Conservation (phyloP, 2,113 vertebrate genomes). For the Piliocolobus tephrosceles region DNA sequence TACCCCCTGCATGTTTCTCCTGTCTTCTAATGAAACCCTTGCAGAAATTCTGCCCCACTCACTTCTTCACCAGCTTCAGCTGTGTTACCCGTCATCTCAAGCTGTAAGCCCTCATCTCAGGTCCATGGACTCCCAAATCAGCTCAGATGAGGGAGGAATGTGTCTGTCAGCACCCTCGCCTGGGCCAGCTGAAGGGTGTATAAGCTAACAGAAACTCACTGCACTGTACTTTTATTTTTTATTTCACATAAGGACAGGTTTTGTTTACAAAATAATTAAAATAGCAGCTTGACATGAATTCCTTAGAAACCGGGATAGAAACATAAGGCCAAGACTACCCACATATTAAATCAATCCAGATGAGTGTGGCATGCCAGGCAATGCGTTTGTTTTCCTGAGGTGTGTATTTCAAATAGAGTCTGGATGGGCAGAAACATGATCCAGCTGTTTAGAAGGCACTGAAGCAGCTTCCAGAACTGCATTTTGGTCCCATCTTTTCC, state of each 20-base stretch:
- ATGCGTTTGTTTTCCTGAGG: neutral
- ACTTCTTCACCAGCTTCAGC: neutral
- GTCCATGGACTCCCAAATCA: neutral
- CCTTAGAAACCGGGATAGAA: neutral
- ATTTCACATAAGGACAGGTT: neutral
- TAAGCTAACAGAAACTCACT: neutral
- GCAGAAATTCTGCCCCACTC: neutral
- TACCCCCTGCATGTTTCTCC: neutral
- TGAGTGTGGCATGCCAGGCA: neutral
- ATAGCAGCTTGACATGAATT: neutral
- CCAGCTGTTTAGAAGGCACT: neutral
- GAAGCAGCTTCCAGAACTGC: neutral
- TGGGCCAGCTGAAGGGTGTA: neutral
- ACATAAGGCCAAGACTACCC: neutral
- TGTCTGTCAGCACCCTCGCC: too few relatives aligned
- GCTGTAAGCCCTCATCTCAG: neutral
- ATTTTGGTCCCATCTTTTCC: neutral
- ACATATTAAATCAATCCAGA: neutral
- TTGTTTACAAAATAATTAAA: slow-evolving; percentile 8
- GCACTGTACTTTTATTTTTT: neutral
- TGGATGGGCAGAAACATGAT: neutral
- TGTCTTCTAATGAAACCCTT: neutral
- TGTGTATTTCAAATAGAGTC: neutral
- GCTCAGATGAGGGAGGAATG: neutral
- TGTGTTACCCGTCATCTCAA: neutral